Evolutionary conservation across 2,797 vertebrate genomes (phyloP).

Genomic region (Tamandua tetradactyla): DNA sequence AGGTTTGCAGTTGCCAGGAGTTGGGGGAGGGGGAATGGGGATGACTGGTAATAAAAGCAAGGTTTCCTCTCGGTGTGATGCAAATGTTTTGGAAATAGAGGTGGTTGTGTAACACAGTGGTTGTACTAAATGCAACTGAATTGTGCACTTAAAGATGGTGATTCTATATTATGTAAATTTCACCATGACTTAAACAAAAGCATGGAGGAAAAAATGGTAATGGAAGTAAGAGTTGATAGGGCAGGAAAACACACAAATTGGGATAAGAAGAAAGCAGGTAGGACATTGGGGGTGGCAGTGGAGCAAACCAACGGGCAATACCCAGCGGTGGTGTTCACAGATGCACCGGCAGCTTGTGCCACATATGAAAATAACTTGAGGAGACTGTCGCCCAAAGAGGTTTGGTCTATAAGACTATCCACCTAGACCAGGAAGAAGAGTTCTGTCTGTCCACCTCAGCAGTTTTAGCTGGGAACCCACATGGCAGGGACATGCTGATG

Average conservation of each 20-base stretch:
- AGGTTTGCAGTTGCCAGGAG: too few species aligned
- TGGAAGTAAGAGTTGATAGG: not conserved
- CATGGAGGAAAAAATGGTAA: not conserved
- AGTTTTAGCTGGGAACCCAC: not conserved
- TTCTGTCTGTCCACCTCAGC: not conserved
- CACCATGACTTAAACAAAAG: not conserved
- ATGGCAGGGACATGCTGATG: rapidly evolving
- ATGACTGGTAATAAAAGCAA: rapidly evolving
- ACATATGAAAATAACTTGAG: rapidly evolving
- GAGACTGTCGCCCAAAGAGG: not conserved
- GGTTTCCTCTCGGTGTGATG: not conserved
- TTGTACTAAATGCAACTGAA: not conserved
- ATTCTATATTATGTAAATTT: not conserved
- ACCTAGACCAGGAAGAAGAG: rapidly evolving
- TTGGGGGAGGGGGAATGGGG: rapidly evolving
- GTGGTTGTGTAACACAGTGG: rapidly evolving
- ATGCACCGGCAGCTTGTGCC: rapidly evolving
- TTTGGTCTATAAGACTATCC: not conserved
- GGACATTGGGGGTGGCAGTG: rapidly evolving
- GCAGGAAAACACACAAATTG: not conserved
- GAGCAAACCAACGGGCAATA: rapidly evolving
- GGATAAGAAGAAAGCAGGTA: not conserved
- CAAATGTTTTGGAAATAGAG: not conserved
- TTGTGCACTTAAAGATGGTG: not conserved
- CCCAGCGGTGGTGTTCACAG: rapidly evolving